Evolutionary conservation across 2,888 invertebrate genomes (phyloP), one percentile per base, ranked within the genome.

Genomic region (Phaedon cochleariae): DNA sequence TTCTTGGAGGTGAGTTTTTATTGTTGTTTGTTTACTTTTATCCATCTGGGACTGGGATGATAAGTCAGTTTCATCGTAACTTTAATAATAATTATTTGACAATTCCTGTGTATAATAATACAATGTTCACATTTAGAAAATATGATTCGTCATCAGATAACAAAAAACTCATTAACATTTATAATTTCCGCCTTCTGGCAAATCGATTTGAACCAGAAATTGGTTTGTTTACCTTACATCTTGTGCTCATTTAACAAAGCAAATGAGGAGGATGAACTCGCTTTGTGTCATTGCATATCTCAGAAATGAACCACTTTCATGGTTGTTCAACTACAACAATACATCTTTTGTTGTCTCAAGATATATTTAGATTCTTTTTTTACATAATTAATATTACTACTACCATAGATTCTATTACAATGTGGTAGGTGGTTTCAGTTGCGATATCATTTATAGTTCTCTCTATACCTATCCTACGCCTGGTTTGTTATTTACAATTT

Each of bases 1-100:
- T n/a, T n/a, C n/a, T 83, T 61, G 83, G 82, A 74, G 83, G 83
- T 83, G 75, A 80, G 82, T 75, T 74, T 41, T 41, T n/a, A 41
- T 76, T 61, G 31, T 68, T 68, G 65, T 65, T 68, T 68, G 63
- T 69, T 74, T n/a, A n/a, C n/a, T n/a, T n/a, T n/a, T 73, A 15
- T 62, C 75, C 74, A 72, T 74, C 74, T 74, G 74, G 71, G 58
- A 67, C 74, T 74, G 74, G 71, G 58, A 67, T 73, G 66, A 55
- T 52, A 65, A 59, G 59, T 68, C 64, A 63, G 53, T 63, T 53
- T 58, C 61, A 51, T 68, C n/a, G n/a, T 45, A 54, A 7, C 26
- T n/a, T n/a, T n/a, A n/a, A n/a, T n/a, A n/a, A n/a, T n/a, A n/a
- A n/a, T n/a, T n/a, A n/a, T n/a, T n/a, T n/a, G n/a, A n/a, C n/a